These are phyloP conservation scores for Olivierus martensii DNA, from an alignment of 1,140 invertebrate species.

Conservation along the genomic window DNA sequence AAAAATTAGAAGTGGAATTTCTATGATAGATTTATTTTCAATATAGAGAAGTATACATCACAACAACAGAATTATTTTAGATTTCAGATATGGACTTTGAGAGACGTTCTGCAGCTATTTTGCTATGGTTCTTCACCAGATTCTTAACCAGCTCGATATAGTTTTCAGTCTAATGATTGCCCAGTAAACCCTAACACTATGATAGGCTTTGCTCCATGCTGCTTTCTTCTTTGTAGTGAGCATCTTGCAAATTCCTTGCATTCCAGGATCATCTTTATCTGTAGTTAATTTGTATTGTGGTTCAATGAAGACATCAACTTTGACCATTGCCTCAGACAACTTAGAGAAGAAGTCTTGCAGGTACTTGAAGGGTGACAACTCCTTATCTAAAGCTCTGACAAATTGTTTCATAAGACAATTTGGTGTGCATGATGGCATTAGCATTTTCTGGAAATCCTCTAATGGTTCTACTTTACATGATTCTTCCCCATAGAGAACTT, in stretches of 20 bases:
- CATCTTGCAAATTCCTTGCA: constrained; percentile 10
- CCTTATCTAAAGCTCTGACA: constrained; percentile 10
- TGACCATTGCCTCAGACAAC: constrained; percentile 15
- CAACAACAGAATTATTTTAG: no score
- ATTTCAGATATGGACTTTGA: no score
- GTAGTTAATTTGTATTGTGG: no score
- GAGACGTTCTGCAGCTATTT: no score
- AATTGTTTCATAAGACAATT: constrained; percentile 9
- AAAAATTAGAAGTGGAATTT: no score
- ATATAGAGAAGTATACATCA: no score
- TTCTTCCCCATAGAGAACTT: neutral
- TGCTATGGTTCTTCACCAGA: no score
- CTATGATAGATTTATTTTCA: no score
- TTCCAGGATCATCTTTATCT: constrained; percentile 22
- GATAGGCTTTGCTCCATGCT: neutral
- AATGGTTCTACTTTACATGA: constrained; percentile 9
- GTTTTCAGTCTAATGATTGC: no score
- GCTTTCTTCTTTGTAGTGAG: constrained; percentile 13
- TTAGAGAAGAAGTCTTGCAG: constrained; percentile 15
- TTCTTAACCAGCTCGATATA: no score
- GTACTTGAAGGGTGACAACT: constrained; percentile 12
- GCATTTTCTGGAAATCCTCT: neutral
- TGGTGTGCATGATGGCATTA: constrained; percentile 16
- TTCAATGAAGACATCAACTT: constrained; percentile 5
- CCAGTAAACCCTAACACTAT: no score